Conservation (phyloP, 2,113 vertebrate genomes). For the Taurulus bubalis region DNA sequence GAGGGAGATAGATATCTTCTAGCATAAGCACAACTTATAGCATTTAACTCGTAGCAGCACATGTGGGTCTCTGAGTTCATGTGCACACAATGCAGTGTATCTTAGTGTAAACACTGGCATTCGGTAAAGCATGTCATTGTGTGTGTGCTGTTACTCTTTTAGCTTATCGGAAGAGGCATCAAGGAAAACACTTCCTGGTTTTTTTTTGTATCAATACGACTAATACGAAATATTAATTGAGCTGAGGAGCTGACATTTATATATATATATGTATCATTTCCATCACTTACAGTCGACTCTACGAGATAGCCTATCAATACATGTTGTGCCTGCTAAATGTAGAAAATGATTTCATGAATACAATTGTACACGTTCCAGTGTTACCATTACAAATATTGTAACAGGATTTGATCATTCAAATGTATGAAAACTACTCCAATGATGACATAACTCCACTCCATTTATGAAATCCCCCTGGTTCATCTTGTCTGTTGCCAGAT, state of each 20-base stretch:
- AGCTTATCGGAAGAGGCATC: background rate
- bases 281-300: background rate
- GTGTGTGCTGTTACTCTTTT: background rate
- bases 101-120: background rate
- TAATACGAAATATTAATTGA: background rate
- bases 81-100: slow-evolving; percentile 27
- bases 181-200: background rate
- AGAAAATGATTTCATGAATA: background rate
- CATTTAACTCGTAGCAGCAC: slow-evolving; percentile 41
- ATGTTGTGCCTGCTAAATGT: background rate
- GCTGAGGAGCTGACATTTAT: background rate
- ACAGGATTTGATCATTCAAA: background rate
- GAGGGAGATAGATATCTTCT: slow-evolving; percentile 45
- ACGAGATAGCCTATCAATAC: background rate
- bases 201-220: too few relatives aligned
- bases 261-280: too few relatives aligned
- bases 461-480: slow-evolving; percentile 48
- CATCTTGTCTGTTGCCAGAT: slow-evolving; percentile 46
- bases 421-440: background rate
- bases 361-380: background rate
- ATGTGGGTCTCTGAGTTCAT: slow-evolving; percentile 15
- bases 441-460: slow-evolving; percentile 20
- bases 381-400: background rate
- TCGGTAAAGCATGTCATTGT: background rate
- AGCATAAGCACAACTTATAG: slow-evolving; percentile 32